Percentiles rank a stretch among this genome's conserved stretches.
phyloP scores from a whole-genome alignment of 2,113 vertebrate species.

The Phyllopteryx taeniolatus region DNA sequence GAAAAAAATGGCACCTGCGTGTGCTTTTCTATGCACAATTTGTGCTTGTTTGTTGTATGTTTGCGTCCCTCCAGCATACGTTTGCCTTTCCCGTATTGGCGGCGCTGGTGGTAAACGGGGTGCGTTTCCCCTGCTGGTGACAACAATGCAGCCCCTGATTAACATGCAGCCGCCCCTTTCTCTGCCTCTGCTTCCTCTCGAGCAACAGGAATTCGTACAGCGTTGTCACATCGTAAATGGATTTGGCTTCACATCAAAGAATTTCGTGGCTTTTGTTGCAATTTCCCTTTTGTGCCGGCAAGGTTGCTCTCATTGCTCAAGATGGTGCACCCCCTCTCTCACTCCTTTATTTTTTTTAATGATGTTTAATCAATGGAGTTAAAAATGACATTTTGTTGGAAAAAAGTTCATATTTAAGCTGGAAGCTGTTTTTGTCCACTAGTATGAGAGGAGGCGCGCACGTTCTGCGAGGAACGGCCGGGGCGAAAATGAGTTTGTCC shows the following conservation, averaged over 20 bases:
- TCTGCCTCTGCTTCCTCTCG: background rate
- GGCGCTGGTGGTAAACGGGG: too few species aligned
- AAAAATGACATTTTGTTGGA: background rate
- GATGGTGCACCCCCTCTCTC: background rate
- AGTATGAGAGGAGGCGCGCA: background rate
- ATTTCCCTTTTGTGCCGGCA: conserved; percentile 21
- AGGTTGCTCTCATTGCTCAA: conserved; percentile 2
- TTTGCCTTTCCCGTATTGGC: too few species aligned
- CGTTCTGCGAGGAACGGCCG: conserved; percentile 29
- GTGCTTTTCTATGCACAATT: too few species aligned
- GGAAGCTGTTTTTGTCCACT: background rate
- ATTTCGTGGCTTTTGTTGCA: conserved; percentile 16
- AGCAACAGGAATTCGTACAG: background rate
- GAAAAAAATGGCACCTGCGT: too few species aligned
- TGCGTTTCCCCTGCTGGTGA: too few species aligned
- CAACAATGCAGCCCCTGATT: too few species aligned
- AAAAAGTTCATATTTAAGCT: background rate
- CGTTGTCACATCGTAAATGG: background rate
- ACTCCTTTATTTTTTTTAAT: background rate
- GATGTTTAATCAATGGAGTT: background rate
- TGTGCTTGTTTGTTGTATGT: too few species aligned
- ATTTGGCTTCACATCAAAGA: background rate
- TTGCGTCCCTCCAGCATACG: too few species aligned
- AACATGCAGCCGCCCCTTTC: too few species aligned
- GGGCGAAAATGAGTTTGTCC: conserved; percentile 56